A percentile compares a stretch with the other conserved stretches of the same genome.
These are phyloP conservation scores for Sebastes elongatus DNA, from an alignment of 2,797 vertebrate species.

Conservation along the genomic window DNA sequence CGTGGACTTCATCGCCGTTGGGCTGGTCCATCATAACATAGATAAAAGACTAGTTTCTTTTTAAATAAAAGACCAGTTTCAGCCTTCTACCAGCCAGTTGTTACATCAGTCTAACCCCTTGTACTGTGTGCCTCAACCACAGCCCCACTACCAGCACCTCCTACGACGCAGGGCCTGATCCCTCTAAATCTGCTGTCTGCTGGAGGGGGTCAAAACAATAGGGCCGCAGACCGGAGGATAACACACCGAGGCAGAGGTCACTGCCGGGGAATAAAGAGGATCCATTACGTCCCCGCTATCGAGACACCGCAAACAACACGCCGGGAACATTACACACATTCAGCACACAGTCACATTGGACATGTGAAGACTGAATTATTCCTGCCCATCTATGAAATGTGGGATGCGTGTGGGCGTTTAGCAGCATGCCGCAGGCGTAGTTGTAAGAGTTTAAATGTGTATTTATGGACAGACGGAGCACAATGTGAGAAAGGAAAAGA, in stretches of 20 bases:
- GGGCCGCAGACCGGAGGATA: constrained; percentile 24
- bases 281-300: constrained; percentile 10
- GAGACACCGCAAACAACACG: constrained; percentile 20
- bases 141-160: neutral
- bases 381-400: constrained; percentile 39
- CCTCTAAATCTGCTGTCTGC: constrained; percentile 33
- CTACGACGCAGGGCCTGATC: constrained; percentile 27
- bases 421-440: constrained; percentile 43
- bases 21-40: neutral
- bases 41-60: neutral
- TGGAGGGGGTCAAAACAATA: constrained; percentile 42
- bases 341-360: constrained; percentile 20
- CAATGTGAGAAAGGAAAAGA: neutral
- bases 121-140: neutral
- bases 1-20: too few relatives aligned
- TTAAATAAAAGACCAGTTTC: neutral
- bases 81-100: neutral
- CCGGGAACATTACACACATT: neutral
- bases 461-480: constrained; percentile 42
- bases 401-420: constrained; percentile 47
- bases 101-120: constrained; percentile 1
- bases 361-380: constrained; percentile 38
- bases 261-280: neutral
- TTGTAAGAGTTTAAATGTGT: constrained; percentile 49
- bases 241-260: constrained; percentile 25